These are phyloP conservation scores for Anomalospiza imberbis DNA, from an alignment of 2,797 vertebrate genomes.

Conservation along the genomic window DNA sequence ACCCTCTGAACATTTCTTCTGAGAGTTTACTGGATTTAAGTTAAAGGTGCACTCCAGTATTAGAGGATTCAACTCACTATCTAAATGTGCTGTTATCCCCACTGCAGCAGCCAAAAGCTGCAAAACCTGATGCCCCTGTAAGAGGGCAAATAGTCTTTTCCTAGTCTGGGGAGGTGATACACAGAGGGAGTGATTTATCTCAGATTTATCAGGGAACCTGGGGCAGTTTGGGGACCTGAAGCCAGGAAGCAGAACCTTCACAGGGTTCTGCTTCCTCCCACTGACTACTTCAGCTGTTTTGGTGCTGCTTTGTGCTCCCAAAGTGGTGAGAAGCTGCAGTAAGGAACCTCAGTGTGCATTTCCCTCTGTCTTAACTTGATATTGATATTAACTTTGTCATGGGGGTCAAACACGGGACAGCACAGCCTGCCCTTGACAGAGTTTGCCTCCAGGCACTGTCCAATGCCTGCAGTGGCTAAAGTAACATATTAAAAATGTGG, in stretches of 20 bases:
- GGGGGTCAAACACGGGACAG: fast-evolving
- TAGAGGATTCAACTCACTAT: not conserved
- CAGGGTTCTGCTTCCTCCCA: not conserved
- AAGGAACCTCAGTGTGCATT: not conserved
- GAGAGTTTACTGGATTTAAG: not conserved
- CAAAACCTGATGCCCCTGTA: not conserved
- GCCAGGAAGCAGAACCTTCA: not conserved
- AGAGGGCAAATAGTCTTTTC: not conserved
- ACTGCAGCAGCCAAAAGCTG: not conserved
- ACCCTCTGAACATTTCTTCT: not conserved
- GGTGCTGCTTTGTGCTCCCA: not conserved
- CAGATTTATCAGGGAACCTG: not conserved
- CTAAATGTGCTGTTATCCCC: not conserved
- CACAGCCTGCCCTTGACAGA: not conserved
- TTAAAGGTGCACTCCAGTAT: not conserved
- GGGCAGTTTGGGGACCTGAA: not conserved
- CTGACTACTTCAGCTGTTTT: not conserved
- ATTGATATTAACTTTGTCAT: too few species aligned
- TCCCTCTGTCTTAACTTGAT: not conserved
- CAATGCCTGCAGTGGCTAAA: not conserved
- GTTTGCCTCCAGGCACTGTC: not conserved
- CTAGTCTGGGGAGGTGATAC: not conserved
- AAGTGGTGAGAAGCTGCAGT: not conserved
- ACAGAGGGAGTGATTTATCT: not conserved
- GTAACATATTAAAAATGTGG: not conserved